These are phyloP conservation scores for Colletes latitarsis DNA, from an alignment of 1,140 invertebrate species.

Conservation along the genomic window DNA sequence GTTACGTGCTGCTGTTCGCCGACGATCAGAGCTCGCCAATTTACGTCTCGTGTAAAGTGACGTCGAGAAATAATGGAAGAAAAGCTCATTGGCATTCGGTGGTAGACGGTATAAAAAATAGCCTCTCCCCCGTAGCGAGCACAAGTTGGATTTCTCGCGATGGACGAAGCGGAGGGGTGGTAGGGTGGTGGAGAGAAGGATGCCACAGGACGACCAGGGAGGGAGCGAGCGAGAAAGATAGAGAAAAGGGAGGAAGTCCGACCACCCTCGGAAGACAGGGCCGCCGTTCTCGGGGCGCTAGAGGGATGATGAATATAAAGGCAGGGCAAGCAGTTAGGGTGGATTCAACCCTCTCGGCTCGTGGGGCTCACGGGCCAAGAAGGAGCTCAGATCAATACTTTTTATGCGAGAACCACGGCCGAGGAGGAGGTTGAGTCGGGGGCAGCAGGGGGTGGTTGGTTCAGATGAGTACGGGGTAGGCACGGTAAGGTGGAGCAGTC, in stretches of 20 bases:
- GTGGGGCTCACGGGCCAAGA: slow-evolving; percentile 69
- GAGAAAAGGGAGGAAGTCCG: slow-evolving; percentile 43
- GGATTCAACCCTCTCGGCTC: slow-evolving; percentile 78
- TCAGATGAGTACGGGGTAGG: slow-evolving; percentile 64
- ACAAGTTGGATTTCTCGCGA: slow-evolving; percentile 57
- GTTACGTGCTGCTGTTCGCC: not conserved
- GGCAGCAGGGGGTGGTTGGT: slow-evolving; percentile 39
- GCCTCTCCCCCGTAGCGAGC: slow-evolving; percentile 49
- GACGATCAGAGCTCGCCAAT: not conserved
- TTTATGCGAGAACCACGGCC: slow-evolving; percentile 74
- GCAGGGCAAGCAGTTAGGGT: slow-evolving; percentile 75
- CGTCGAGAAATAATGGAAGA: slow-evolving; percentile 16
- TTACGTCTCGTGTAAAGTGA: not conserved
- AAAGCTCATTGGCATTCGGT: slow-evolving; percentile 61
- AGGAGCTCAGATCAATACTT: slow-evolving; percentile 76
- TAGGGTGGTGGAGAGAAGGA: slow-evolving; percentile 40
- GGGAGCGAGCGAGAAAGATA: slow-evolving; percentile 11
- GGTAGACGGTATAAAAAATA: slow-evolving; percentile 62
- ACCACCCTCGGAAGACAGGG: slow-evolving; percentile 54
- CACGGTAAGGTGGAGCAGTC: slow-evolving; percentile 60
- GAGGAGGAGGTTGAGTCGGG: slow-evolving; percentile 52
- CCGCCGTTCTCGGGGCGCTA: slow-evolving; percentile 61
- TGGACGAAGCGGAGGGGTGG: slow-evolving; percentile 5
- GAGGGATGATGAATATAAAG: slow-evolving; percentile 70
- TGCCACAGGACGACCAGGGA: slow-evolving; percentile 25